These are phyloP conservation scores for Tokudaia tokunoshimensis DNA, from an alignment of 2,797 vertebrate species.

Conservation along the genomic window DNA sequence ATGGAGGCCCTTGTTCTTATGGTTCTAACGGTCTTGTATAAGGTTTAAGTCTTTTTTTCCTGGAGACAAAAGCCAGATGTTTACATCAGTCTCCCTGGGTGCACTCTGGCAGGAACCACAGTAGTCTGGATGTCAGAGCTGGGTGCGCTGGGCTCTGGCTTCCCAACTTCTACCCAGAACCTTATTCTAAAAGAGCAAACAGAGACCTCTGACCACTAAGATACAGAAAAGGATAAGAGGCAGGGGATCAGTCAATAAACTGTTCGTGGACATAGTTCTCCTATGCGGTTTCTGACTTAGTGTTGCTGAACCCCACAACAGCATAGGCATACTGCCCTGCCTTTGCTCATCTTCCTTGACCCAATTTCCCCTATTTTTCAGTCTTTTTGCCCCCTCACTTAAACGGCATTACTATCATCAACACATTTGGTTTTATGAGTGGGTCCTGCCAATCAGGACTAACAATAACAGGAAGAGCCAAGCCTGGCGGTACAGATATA, in stretches of 20 bases:
- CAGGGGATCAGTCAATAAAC: neutral
- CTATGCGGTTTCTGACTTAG: neutral
- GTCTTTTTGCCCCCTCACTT: neutral
- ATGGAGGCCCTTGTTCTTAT: neutral
- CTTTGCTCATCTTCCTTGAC: neutral
- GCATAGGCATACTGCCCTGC: neutral
- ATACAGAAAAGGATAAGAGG: neutral
- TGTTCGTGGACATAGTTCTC: neutral
- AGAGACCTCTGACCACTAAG: neutral
- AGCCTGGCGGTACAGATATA: neutral
- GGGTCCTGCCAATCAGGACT: neutral
- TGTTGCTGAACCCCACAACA: neutral
- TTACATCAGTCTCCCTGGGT: neutral
- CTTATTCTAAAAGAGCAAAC: fast-evolving
- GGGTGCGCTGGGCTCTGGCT: neutral
- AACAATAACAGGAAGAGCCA: neutral
- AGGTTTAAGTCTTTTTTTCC: neutral
- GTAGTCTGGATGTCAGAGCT: neutral
- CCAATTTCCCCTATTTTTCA: neutral
- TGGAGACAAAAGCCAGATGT: neutral
- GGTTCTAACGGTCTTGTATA: neutral
- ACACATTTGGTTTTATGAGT: neutral
- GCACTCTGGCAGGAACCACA: neutral
- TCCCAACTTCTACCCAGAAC: neutral
- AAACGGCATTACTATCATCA: neutral